These are phyloP conservation scores for Rhodeus uyekii DNA, from an alignment of 2,797 vertebrate species.

Conservation along the genomic window DNA sequence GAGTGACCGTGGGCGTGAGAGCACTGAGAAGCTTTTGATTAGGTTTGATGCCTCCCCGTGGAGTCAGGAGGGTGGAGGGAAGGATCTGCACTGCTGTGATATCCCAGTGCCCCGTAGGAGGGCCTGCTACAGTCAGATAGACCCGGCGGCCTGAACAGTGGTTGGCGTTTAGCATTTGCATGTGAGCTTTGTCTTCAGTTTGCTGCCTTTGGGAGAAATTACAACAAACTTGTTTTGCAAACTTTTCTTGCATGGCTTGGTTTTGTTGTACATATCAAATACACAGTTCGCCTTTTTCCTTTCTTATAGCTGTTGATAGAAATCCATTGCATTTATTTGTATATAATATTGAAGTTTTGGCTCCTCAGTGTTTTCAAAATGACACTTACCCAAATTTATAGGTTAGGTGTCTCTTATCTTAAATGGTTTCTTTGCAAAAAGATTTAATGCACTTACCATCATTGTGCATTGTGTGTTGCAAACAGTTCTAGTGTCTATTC, in stretches of 20 bases:
- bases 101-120: slow-evolving; percentile 42
- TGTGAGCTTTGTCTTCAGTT: slow-evolving; percentile 43
- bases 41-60: slow-evolving; percentile 50
- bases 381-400: not conserved
- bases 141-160: slow-evolving; percentile 37
- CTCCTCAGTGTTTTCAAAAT: not conserved
- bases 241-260: slow-evolving; percentile 19
- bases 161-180: slow-evolving; percentile 53
- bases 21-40: slow-evolving; percentile 64
- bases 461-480: not conserved
- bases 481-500: not conserved
- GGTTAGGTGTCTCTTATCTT: not conserved
- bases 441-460: not conserved
- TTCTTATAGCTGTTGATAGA: not conserved
- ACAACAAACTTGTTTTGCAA: slow-evolving; percentile 42
- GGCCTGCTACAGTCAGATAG: slow-evolving; percentile 43
- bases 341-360: not conserved
- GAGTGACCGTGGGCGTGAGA: slow-evolving; percentile 50
- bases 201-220: slow-evolving; percentile 48
- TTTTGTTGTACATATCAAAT: slow-evolving; percentile 30
- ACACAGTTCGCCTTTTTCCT: not conserved
- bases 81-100: slow-evolving; percentile 59
- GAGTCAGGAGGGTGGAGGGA: slow-evolving; percentile 54
- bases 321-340: not conserved
- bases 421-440: not conserved